Percentiles rank a stretch among this genome's conserved stretches.
phyloP scores from a whole-genome alignment of 2,797 vertebrate species.

The Zalophus californianus region DNA sequence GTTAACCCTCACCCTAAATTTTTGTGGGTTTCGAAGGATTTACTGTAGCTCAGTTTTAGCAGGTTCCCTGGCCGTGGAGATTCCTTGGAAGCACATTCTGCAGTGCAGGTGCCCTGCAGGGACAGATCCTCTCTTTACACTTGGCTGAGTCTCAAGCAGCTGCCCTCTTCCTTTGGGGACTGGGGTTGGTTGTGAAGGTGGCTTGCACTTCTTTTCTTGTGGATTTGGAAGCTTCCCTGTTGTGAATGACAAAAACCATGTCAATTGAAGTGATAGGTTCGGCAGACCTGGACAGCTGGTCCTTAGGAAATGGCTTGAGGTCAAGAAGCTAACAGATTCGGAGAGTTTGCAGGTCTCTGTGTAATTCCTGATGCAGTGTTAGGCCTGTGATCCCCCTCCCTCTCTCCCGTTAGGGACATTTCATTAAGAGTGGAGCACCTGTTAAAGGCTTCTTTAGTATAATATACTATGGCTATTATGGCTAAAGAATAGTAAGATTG shows the following conservation, averaged over 20 bases:
- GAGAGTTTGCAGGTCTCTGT: neutral
- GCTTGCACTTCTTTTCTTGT: neutral
- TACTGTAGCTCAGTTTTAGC: neutral
- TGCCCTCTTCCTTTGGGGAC: neutral
- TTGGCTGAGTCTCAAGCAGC: neutral
- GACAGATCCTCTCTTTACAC: neutral
- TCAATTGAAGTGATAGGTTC: neutral
- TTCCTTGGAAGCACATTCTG: neutral
- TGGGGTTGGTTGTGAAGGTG: neutral
- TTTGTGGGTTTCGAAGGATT: conserved; percentile 39
- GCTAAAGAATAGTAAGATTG: neutral
- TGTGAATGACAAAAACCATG: neutral
- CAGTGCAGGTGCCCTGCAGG: neutral
- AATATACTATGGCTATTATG: too few relatives aligned
- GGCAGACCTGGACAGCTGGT: neutral
- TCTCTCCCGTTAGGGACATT: neutral
- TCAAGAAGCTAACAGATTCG: neutral
- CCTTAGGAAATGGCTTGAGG: neutral
- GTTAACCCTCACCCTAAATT: neutral
- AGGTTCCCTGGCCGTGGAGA: neutral
- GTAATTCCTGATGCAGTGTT: neutral
- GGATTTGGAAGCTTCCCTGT: conserved; percentile 16
- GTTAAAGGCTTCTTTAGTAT: neutral
- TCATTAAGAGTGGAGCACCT: neutral
- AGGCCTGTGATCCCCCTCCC: neutral